Percentiles rank a stretch among this genome's conserved stretches.
Conservation (phyloP, 2,888 invertebrate species). For the Epinotia nisella region DNA sequence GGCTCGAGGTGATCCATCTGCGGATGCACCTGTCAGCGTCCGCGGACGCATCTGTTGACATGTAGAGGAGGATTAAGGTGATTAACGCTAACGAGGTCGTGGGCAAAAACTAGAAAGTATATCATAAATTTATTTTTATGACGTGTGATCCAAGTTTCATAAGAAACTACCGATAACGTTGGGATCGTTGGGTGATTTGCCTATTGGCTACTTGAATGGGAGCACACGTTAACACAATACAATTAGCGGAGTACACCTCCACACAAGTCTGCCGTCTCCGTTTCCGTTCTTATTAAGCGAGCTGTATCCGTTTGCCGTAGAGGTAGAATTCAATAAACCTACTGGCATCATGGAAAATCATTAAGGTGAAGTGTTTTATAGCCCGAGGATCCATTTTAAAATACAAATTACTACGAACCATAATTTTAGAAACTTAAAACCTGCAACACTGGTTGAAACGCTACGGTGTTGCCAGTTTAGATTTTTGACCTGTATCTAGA, state of each 20-base stretch:
- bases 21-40: neutral
- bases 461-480: no score
- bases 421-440: no score
- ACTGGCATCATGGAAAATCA: slow-evolving; percentile 2
- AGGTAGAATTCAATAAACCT: slow-evolving; percentile 33
- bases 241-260: neutral
- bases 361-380: neutral
- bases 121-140: no score
- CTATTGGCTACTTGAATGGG: neutral
- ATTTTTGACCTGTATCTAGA: no score
- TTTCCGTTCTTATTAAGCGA: slow-evolving; percentile 51
- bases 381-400: neutral
- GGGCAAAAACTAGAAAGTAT: no score
- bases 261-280: slow-evolving; percentile 30
- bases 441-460: no score
- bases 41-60: neutral
- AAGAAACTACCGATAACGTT: no score
- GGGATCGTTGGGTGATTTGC: neutral
- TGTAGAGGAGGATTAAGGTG: neutral
- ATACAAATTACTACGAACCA: neutral
- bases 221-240: neutral
- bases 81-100: no score
- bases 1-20: slow-evolving; percentile 2
- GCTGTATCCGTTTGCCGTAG: slow-evolving; percentile 48
- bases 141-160: no score